A percentile compares a stretch with the other conserved stretches of the same genome.
These are phyloP conservation scores for Mylabris sibirica DNA, from an alignment of 2,888 invertebrate genomes.

Conservation along the genomic window DNA sequence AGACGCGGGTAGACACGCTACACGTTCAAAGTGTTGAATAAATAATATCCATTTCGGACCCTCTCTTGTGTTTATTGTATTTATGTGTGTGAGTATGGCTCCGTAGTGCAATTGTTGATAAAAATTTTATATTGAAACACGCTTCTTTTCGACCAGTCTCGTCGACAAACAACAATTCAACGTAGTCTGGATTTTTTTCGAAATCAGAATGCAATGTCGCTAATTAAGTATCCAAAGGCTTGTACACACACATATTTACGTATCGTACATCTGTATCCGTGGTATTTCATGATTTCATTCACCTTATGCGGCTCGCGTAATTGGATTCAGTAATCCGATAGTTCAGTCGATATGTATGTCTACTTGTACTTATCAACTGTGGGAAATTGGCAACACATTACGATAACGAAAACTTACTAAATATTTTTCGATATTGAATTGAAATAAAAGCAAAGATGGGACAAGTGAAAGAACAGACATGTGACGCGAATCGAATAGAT, in stretches of 20 bases:
- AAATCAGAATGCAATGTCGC: constrained; percentile 42
- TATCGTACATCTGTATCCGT: constrained; percentile 56
- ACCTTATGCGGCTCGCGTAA: constrained; percentile 61
- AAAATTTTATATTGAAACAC: neutral
- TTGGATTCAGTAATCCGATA: constrained; percentile 61
- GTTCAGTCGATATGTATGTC: constrained; percentile 56
- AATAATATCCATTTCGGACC: constrained; percentile 1
- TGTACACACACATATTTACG: constrained; percentile 51
- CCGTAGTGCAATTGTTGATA: neutral
- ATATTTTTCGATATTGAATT: constrained; percentile 33
- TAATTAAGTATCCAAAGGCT: constrained; percentile 58
- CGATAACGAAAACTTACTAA: constrained; percentile 22
- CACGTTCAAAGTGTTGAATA: constrained; percentile 3
- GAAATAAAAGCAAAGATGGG: constrained; percentile 35
- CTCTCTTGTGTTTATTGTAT: constrained; percentile 7
- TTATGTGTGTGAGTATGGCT: neutral
- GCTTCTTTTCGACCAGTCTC: no score
- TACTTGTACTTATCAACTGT: constrained; percentile 57
- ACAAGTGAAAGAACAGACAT: constrained; percentile 40
- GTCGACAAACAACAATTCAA: neutral
- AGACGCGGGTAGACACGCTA: neutral
- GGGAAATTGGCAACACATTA: constrained; percentile 53
- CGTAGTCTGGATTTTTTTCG: constrained; percentile 4
- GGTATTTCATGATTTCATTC: constrained; percentile 61
- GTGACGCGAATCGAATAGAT: constrained; percentile 50